Base-by-base conservation (phyloP, 2,113 vertebrate species). In the Stigmatopora argus region DNA sequence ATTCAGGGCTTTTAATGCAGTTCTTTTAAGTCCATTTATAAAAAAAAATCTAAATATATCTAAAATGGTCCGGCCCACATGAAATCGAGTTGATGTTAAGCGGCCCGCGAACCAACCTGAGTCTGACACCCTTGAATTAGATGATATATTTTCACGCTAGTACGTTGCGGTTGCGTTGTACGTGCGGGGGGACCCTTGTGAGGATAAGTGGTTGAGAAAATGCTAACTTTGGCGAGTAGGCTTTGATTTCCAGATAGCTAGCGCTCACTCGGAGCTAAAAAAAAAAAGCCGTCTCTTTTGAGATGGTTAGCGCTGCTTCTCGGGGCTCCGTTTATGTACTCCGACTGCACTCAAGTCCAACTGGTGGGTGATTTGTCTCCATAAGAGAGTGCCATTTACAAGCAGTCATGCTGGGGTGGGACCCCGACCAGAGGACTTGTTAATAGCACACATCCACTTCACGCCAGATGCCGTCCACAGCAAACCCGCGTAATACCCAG, bases 331-430 rank as follows among this genome's bases (percentile, higher is more conserved):
- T 89, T 87, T 89, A 89, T 87, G 84, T 80, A 82, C 81, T 85
- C 85, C 70, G 69, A 87, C 86, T 87, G 83, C 85, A 87, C 83
- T 82, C 83, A 82, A 83, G 78, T 68, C 74, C 69, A 82, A 86
- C 85, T 85, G 83, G 82, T 71, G 88, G 85, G 70, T 74, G 74
- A 83, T 86, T 84, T 89, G 82, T 88, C 85, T 83, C 85, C 78
- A 85, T 86, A 89, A 87, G 86, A 89, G 83, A 85, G 77, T 78
- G 53, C 85, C 86, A 89, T 91, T 90, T 89, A 88, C 89, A 86
- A 87, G 89, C 78, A 87, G 83, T 77, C 87, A 72, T 85, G 87
- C 87, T 89, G 85, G 79, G 86, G 86, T 74, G 81, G 83, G 85
- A 81, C 86, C 77, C 72, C 78, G 65, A 85, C 82, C 69, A 68